Evolutionary conservation across 2,888 invertebrate genomes (phyloP), one percentile per base, ranked within the genome.

Genomic region (Rapana venosa): DNA sequence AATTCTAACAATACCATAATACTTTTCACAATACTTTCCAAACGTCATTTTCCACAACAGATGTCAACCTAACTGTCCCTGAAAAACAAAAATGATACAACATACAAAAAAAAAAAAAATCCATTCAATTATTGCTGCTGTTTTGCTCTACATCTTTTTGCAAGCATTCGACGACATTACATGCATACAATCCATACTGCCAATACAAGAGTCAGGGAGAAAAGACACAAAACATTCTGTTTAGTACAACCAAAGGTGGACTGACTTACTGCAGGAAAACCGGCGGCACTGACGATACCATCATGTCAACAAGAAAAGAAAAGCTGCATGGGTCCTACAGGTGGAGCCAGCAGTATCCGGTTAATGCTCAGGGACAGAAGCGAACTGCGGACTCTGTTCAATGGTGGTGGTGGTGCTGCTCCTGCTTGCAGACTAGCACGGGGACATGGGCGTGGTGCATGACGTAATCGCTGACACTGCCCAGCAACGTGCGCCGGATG

Each of bases 361-460:
- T 79, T 79, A 79, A 79, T 79, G 32, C 30, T 32, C 32, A 4
- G 11, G 32, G 30, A 8, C 61, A 61, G 32, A 56, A 66, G 32
- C 1, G 4, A 30, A 32, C 32, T 1, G 32, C 32, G 32, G 2
- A 4, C 15, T 11, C 30, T 84, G 70, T 84, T 36, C 84, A 35
- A 26, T 58, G 32, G 81, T 92, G 91, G 74, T 92, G 91, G 35
- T 90, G 91, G 88, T 91, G 91, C 47, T 26, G 81, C 32, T 92
- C 91, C 84, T 90, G 90, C 58, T 91, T 91, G 87, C 92, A 92
- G 36, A 92, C 89, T 47, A 92, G 90, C 26, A 91, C 92, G 2
- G 92, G 92, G 66, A 92, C 87, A 61, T 90, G 89, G 20, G 92
- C 79, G 87, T 92, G 91, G 90, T 92, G 92, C 92, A 92, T 92